Base-by-base conservation (phyloP, 2,797 vertebrate species). In the Scomberomorus guttatus region DNA sequence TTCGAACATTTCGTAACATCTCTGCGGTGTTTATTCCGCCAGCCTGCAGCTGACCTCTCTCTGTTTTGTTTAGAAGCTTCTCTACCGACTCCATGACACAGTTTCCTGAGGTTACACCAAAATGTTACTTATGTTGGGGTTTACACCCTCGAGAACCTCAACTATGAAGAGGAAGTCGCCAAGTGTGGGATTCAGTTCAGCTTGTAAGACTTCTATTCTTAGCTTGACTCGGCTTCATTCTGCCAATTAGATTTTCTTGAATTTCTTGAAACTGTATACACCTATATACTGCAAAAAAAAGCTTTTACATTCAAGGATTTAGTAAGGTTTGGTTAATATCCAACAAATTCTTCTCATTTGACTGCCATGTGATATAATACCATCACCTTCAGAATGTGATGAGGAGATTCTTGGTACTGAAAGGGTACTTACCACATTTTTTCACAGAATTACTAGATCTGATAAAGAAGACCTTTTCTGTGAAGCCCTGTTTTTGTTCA, bases 81-180 rank as follows among this genome's bases (percentile, higher is more conserved):
- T 83, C 59, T 46, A 83, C 77, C 58, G 52, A 80, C 60, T 55
- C 56, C 44, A 77, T 88, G 82, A 86, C 86, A 84, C 76, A 76
- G 78, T 90, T 93, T 89, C 85, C 85, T 90, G 90, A 90, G 93
- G 92, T 92, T 87, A 64, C 74, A 86, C 89, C 82, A 90, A 92
- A 93, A 93, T 87, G 87, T 88, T 79, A 74, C 83, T 82, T 83
- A 29, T 48, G 60, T 71, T 81, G 83, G 77, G 83, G 79, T 90
- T 91, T 90, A 81, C 83, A 85, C 85, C 89, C 88, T 89, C 55
- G 8, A 87, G 25, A 89, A 88, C 93, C 93, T 93, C 93, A 93
- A 73, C 75, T 90, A 93, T 90, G 91, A 89, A 50, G 79, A 80
- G 78, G 51, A 83, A 79, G 76, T 58, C 2, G 83, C 84, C 89